Evolutionary conservation across 1,140 invertebrate genomes (phyloP), one percentile per base, ranked within the genome.

Genomic region (Drosophila grimshawi): DNA sequence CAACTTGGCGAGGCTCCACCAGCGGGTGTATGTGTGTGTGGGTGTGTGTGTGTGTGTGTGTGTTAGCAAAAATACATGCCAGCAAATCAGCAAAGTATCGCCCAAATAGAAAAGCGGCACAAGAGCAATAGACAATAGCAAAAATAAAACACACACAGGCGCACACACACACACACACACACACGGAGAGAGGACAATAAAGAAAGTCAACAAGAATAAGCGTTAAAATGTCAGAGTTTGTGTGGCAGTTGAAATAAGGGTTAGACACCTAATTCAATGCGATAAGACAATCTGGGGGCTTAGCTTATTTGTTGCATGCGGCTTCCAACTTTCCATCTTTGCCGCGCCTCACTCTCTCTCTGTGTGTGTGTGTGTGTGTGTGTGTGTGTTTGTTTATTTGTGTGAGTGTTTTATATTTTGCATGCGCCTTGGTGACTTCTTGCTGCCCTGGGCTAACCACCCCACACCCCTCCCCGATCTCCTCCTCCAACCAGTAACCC

Each of bases 191-290:
- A 19, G 19, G 19, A 53, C 8, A 33, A 8, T 4, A 46, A 33
- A 60, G 4, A 41, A 32, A 32, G 33, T 37, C 33, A 69, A 59
- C 27, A 11, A 60, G 57, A 66, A 71, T 62, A 65, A 76, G 72
- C 76, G 76, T 75, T 66, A 78, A 76, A 78, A 69, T 76, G 65
- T 76, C 66, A 76, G 72, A 65, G 72, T 76, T 62, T 48, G 49
- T 56, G 27, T 78, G 65, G 61, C 65, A 76, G 66, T 70, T 78
- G 76, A 69, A 78, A 78, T 76, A 78, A 78, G 76, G 76, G 76
- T 78, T 78, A 78, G 72, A 78, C 76, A 78, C 76, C 76, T 76
- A 78, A 78, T 78, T 78, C 76, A 75, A 71, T 76, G 76, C 66
- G 72, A 78, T 78, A 78, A 78, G 72, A 76, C 76, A 78, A 78